Conservation (phyloP, 2,797 vertebrate genomes). For the Microctenopoma lineatum region DNA sequence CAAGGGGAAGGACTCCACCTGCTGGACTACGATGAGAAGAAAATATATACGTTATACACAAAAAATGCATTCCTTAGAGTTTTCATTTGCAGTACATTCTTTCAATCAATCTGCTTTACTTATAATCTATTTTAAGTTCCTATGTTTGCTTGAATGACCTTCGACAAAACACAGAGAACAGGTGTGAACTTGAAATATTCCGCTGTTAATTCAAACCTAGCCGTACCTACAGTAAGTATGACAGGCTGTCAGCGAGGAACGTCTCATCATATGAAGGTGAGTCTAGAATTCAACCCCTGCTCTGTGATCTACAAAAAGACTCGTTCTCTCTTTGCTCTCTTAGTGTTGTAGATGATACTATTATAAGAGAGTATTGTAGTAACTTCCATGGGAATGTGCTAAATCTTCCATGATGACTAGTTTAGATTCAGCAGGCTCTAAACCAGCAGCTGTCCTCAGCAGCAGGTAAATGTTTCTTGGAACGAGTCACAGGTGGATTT, state of each 20-base stretch:
- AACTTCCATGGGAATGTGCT: background rate
- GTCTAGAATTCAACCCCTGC: background rate
- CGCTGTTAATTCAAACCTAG: background rate
- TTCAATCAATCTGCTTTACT: background rate
- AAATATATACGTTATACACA: background rate
- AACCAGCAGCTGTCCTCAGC: conserved; percentile 4
- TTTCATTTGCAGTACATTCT: background rate
- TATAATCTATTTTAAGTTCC: background rate
- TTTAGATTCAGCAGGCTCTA: background rate
- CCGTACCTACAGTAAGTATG: background rate
- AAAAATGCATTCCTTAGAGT: background rate
- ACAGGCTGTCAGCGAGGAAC: background rate
- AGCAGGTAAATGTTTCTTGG: background rate
- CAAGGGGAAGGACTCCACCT: conserved; percentile 79
- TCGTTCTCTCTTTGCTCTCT: too few relatives aligned
- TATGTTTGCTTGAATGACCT: background rate
- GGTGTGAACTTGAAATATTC: background rate
- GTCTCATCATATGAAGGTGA: background rate
- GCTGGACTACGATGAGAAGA: conserved; percentile 61
- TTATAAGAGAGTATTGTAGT: background rate
- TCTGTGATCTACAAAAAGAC: background rate
- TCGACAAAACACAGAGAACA: background rate
- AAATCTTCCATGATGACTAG: conserved; percentile 7
- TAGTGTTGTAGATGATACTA: background rate
- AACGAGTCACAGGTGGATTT: conserved; percentile 23